Conservation (phyloP, 2,888 invertebrate genomes). For the Apoderus coryli region DNA sequence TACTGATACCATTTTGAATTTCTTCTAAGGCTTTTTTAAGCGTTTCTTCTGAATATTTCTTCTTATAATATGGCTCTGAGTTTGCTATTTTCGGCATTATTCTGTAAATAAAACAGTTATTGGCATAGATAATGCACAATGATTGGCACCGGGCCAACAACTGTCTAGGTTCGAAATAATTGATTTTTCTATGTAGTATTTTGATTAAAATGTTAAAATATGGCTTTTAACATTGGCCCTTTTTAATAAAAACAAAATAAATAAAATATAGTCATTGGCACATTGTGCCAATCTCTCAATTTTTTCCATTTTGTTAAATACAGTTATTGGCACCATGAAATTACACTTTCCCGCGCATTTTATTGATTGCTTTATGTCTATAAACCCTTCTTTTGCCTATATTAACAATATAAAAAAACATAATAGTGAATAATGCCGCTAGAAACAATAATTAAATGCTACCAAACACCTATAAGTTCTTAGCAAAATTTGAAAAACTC, state of each 20-base stretch:
- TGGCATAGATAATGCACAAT: slow-evolving; percentile 1
- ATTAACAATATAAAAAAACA: no score
- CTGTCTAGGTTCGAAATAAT: slow-evolving; percentile 1
- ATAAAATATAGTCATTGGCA: slow-evolving; percentile 3
- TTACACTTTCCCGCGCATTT: slow-evolving; percentile 3
- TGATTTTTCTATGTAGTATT: not conserved
- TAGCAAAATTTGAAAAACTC: no score
- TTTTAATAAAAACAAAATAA: slow-evolving; percentile 2
- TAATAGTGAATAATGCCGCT: no score
- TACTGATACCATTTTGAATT: slow-evolving; percentile 10
- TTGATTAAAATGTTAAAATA: not conserved
- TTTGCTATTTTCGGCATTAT: slow-evolving; percentile 6
- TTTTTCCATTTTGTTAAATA: slow-evolving; percentile 1
- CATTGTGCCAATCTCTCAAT: not conserved
- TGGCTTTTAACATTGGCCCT: slow-evolving; percentile 3
- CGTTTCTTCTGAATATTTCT: slow-evolving; percentile 7
- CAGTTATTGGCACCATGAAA: slow-evolving; percentile 1
- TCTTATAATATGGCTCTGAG: slow-evolving; percentile 5
- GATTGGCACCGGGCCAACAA: slow-evolving; percentile 2
- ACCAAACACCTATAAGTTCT: no score
- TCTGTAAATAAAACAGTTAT: slow-evolving; percentile 5
- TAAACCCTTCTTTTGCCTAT: slow-evolving; percentile 3
- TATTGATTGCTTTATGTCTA: slow-evolving; percentile 2
- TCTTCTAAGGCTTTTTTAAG: slow-evolving; percentile 9
- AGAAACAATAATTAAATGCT: no score